Evolutionary conservation across 2,888 invertebrate genomes (phyloP).

Genomic region (Rhingia rostrata): DNA sequence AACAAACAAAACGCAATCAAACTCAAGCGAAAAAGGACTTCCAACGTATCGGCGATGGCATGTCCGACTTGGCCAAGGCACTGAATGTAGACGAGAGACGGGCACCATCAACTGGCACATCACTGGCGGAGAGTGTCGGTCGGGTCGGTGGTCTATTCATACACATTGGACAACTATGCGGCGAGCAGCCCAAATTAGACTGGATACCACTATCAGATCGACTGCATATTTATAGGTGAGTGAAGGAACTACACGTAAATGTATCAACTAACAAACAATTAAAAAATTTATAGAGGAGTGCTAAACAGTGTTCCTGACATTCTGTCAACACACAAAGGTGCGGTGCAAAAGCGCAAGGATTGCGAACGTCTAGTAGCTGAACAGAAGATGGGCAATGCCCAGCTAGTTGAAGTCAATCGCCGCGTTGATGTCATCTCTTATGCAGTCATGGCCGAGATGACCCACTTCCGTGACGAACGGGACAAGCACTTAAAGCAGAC

Average conservation of each 20-base stretch:
- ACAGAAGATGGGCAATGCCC: slow-evolving; percentile 91
- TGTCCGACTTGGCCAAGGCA: slow-evolving; percentile 92
- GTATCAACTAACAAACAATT: background rate
- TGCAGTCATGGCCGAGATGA: slow-evolving; percentile 95
- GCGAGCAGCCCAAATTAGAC: slow-evolving; percentile 94
- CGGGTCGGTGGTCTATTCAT: slow-evolving; percentile 95
- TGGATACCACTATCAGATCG: slow-evolving; percentile 96
- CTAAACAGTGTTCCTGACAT: slow-evolving; percentile 95
- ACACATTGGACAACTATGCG: slow-evolving; percentile 93
- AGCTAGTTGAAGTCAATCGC: slow-evolving; percentile 90
- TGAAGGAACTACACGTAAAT: background rate
- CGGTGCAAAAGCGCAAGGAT: slow-evolving; percentile 94
- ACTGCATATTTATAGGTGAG: slow-evolving; percentile 91
- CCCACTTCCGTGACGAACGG: slow-evolving; percentile 94
- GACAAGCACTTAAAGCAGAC: slow-evolving; percentile 92
- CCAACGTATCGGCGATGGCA: slow-evolving; percentile 93
- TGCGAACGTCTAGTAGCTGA: slow-evolving; percentile 91
- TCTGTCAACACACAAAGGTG: slow-evolving; percentile 93
- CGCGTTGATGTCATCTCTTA: slow-evolving; percentile 96
- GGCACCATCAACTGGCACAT: slow-evolving; percentile 84
- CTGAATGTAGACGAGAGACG: slow-evolving; percentile 90
- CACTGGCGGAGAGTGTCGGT: slow-evolving; percentile 91
- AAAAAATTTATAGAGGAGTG: slow-evolving; percentile 93
- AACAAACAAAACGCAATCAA: slow-evolving; percentile 94
- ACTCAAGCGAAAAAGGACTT: slow-evolving; percentile 88